phyloP scores from a whole-genome alignment of 1,140 invertebrate genomes.

The Lutraria rhynchaena region DNA sequence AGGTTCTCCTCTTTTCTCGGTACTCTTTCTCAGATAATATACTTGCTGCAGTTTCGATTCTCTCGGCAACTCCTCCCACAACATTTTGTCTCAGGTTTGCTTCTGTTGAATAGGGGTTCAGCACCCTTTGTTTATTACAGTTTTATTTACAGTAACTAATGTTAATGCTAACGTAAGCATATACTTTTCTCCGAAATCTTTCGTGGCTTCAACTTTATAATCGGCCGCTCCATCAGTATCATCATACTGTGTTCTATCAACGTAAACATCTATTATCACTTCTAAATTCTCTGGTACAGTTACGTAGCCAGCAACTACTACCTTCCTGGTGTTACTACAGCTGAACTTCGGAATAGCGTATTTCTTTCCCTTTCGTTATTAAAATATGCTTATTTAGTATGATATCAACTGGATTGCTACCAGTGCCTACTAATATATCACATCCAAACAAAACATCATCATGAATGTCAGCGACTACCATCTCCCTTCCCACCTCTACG shows the following conservation, averaged over 20 bases:
- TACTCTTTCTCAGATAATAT: constrained; percentile 5
- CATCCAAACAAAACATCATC: constrained; percentile 27
- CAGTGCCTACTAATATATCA: constrained; percentile 2
- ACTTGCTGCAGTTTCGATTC: not conserved
- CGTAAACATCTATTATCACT: too few relatives aligned
- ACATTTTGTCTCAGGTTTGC: not conserved
- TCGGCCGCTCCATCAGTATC: not conserved
- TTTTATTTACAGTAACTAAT: constrained; percentile 20
- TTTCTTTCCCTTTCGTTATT: constrained; percentile 1
- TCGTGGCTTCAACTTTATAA: constrained; percentile 8
- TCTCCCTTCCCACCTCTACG: not conserved
- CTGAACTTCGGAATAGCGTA: not conserved
- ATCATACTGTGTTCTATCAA: too few relatives aligned
- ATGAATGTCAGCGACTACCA: constrained; percentile 31
- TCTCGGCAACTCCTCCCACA: not conserved
- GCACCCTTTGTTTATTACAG: constrained; percentile 4
- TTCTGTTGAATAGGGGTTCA: constrained; percentile 15
- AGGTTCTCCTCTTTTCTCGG: not conserved
- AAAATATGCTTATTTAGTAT: constrained; percentile 2
- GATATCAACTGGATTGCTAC: constrained; percentile 22
- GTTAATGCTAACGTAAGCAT: constrained; percentile 1
- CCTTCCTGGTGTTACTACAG: not conserved
- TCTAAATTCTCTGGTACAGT: not conserved
- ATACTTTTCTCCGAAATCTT: constrained; percentile 6
- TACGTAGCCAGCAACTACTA: not conserved